phyloP scores from a whole-genome alignment of 92 coral and sea anemone species.

The Meandrina meandrites region DNA sequence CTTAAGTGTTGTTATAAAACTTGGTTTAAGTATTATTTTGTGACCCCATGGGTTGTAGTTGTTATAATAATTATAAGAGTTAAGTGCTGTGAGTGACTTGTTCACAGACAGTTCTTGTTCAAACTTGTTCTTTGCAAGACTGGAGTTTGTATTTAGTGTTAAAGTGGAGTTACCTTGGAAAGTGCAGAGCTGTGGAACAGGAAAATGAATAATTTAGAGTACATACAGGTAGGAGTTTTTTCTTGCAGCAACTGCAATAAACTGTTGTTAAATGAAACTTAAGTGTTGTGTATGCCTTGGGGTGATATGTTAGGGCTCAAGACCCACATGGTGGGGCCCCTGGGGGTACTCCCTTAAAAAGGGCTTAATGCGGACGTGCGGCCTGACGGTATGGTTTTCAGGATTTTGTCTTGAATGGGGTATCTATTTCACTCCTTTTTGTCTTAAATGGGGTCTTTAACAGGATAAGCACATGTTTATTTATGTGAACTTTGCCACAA shows the following conservation, averaged over 20 bases:
- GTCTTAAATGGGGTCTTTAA: too few relatives aligned
- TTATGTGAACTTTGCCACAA: too few relatives aligned
- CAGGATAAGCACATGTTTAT: too few relatives aligned
- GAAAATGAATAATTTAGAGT: constrained; percentile 13
- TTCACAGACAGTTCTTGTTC: background rate
- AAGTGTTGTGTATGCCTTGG: background rate
- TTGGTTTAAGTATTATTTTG: background rate
- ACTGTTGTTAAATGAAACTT: constrained; percentile 30
- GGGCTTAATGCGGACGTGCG: too few relatives aligned
- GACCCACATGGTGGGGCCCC: background rate
- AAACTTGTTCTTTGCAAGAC: constrained; percentile 7
- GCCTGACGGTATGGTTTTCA: too few relatives aligned
- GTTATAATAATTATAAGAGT: background rate
- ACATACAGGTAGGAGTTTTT: background rate
- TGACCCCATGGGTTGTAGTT: constrained; percentile 27
- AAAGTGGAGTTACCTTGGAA: constrained; percentile 22
- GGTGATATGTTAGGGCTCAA: background rate
- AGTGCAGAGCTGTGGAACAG: constrained; percentile 27
- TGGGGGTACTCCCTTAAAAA: too few relatives aligned
- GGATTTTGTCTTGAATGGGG: too few relatives aligned
- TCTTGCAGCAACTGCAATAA: constrained; percentile 48
- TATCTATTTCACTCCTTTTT: too few relatives aligned
- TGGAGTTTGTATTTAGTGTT: constrained; percentile 15
- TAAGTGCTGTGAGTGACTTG: background rate
- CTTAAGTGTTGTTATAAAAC: background rate